Evolutionary conservation across 2,888 invertebrate species (phyloP), one percentile per base, ranked within the genome.

Genomic region (Crossocerus cetratus): DNA sequence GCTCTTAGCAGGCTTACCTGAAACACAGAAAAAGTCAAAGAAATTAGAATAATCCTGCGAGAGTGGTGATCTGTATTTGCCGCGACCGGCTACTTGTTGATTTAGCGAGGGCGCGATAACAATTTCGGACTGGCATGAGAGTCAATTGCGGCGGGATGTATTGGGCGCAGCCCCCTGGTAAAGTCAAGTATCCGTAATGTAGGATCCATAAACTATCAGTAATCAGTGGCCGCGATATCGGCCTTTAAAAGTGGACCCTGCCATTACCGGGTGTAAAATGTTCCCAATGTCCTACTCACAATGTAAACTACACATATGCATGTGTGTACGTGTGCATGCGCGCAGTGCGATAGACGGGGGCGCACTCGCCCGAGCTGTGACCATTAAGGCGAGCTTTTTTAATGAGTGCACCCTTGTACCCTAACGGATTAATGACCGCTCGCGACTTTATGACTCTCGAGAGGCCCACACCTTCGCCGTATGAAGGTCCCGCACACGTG

Each of bases 1-100:
- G 55, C 54, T 49, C 55, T 65, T 42, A 64, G 65, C 64, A 58
- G 23, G 54, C 78, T 80, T 67, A 80, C 80, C 81, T 77, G 81
- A 5, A 73, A 80, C 56, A 58, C 32, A 76, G 74, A 66, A 58
- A 23, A 59, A 61, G n/a, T 23, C 43, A 20, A 23, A 16, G 21
- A 61, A 69, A 71, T 71, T 72, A 70, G 64, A 57, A 56, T 20
- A n/a, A 44, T 20, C 20, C 32, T 42, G 2, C 3, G 20, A 14
- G 57, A 49, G 20, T 4, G 42, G 42, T 11, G 11, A 59, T 21
- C 20, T 4, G 8, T 11, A 59, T 42, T 11, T 5, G 43, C 42
- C n/a, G 8, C 11, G 5, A 5, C n/a, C 23, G 11, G n/a, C 21
- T 22, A 23, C 23, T 23, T 23, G 49, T 49, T 49, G 49, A 49